Percentiles rank a stretch among this genome's conserved stretches.
Conservation (phyloP, 2,888 invertebrate species). For the Dysmachus trigonus region DNA sequence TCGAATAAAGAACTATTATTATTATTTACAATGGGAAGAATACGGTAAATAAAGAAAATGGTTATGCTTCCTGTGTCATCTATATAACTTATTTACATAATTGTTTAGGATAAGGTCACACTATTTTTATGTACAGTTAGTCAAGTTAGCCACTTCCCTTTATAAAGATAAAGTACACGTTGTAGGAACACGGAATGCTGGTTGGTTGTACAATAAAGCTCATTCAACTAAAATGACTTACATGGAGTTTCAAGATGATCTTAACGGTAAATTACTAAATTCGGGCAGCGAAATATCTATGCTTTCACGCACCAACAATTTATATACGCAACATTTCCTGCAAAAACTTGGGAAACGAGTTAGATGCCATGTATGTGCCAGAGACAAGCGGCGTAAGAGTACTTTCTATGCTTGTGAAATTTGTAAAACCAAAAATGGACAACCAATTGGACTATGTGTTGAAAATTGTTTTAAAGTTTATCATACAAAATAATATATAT, state of each 20-base stretch:
- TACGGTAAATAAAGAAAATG: neutral
- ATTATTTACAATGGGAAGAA: neutral
- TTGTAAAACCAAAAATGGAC: neutral
- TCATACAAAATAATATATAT: slow-evolving; percentile 8
- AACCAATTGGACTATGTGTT: neutral
- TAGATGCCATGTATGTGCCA: neutral
- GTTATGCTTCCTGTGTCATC: too few relatives aligned
- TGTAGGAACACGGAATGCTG: neutral
- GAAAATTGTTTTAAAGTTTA: neutral
- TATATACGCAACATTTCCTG: neutral
- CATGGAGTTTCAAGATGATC: neutral
- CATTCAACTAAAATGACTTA: neutral
- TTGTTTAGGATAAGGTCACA: neutral
- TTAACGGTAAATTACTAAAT: neutral
- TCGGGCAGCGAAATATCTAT: neutral
- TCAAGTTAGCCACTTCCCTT: neutral
- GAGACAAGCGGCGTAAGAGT: neutral
- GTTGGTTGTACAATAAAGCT: neutral
- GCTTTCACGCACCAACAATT: neutral
- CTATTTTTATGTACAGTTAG: neutral
- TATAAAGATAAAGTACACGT: neutral
- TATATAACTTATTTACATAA: neutral
- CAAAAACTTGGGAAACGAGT: too few relatives aligned
- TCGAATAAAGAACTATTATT: neutral
- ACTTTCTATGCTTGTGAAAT: neutral